These are phyloP conservation scores for Vanacampus margaritifer DNA, from an alignment of 2,113 vertebrate species.

Conservation along the genomic window DNA sequence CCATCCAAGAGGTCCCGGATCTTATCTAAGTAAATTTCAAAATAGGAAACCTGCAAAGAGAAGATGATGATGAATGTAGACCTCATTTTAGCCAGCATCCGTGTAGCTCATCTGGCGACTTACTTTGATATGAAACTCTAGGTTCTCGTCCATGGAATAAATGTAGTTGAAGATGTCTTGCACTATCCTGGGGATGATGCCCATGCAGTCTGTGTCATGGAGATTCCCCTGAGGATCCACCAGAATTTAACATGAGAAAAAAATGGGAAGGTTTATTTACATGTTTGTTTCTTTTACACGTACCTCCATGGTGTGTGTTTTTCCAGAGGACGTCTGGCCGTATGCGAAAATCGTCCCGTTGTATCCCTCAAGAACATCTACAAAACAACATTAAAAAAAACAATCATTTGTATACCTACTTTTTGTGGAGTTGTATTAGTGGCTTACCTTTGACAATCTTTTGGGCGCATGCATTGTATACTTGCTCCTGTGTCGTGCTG, in stretches of 20 bases:
- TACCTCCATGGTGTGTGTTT: constrained; percentile 99
- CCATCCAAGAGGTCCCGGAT: constrained; percentile 91
- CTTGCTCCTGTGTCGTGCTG: constrained; percentile 91
- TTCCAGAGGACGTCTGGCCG: constrained; percentile 94
- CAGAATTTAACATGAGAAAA: neutral
- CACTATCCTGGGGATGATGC: constrained; percentile 93
- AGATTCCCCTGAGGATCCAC: constrained; percentile 79
- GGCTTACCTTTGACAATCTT: constrained; percentile 95
- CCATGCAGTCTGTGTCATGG: constrained; percentile 89
- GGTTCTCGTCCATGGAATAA: constrained; percentile 93
- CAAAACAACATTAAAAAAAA: neutral
- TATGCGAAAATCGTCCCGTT: constrained; percentile 99
- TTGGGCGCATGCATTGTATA: constrained; percentile 95
- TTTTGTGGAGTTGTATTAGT: neutral
- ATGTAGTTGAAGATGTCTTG: constrained; percentile 95
- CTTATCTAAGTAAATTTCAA: constrained; percentile 96
- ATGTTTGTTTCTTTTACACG: constrained; percentile 7
- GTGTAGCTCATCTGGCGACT: neutral
- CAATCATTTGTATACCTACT: neutral
- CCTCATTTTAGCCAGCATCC: neutral
- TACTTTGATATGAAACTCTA: constrained; percentile 94
- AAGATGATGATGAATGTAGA: neutral
- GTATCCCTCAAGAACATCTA: constrained; percentile 96
- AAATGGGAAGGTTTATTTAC: neutral
- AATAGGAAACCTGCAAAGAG: constrained; percentile 85